phyloP scores from a whole-genome alignment of 1,140 invertebrate genomes.

The Pectinophora gossypiella region DNA sequence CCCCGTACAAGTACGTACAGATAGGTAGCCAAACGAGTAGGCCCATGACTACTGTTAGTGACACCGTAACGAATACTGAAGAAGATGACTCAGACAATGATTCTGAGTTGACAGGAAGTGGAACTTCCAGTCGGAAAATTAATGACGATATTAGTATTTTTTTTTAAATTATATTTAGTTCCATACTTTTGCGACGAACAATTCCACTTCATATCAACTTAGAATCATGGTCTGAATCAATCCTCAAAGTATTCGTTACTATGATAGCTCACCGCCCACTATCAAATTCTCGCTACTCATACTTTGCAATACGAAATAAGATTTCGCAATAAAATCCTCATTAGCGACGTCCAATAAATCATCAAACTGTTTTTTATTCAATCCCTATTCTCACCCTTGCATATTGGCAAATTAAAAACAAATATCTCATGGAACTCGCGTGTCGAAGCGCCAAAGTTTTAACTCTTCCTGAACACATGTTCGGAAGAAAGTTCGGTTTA shows the following conservation, averaged over 20 bases:
- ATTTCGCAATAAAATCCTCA: background rate
- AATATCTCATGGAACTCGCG: slow-evolving; percentile 11
- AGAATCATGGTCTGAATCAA: no score
- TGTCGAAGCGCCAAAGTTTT: slow-evolving; percentile 24
- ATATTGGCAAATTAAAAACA: slow-evolving; percentile 9
- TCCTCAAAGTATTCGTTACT: background rate
- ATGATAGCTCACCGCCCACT: background rate
- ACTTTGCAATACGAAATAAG: background rate
- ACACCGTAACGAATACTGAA: no score
- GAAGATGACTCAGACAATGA: no score
- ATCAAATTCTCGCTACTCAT: background rate
- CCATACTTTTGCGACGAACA: no score
- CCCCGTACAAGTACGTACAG: no score
- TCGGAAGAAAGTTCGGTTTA: slow-evolving; percentile 44
- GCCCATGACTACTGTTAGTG: background rate
- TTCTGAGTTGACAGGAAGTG: no score
- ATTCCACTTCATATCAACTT: no score
- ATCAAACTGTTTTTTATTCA: no score
- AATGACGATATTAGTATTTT: no score
- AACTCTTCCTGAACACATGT: slow-evolving; percentile 55
- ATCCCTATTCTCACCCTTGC: no score
- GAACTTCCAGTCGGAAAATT: no score
- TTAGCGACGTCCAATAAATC: background rate
- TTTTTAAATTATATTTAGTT: no score
- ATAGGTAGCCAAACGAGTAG: background rate